Evolutionary conservation across 2,797 vertebrate species (phyloP), one percentile per base, ranked within the genome.

Genomic region (Astyanax mexicanus): DNA sequence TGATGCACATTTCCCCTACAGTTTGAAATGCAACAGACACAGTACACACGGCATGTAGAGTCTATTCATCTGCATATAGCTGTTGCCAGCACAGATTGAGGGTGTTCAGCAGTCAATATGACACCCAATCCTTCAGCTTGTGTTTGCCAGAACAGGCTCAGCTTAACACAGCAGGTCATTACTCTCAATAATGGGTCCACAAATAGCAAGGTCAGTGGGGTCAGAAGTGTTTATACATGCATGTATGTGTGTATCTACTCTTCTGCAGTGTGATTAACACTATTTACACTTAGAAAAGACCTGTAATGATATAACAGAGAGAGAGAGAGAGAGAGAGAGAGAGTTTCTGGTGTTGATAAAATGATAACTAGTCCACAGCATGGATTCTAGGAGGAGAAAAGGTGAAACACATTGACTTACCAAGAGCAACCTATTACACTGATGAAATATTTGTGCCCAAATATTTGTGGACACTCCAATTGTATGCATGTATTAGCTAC

Each of bases 141-240:
- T 77, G 85, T 90, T 91, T 91, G 90, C 91, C 11, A 86, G 86
- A 90, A 89, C 85, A 92, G 90, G 65, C 87, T 84, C 88, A 88
- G 89, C 91, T 92, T 90, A 92, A 93, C 91, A 92, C 71, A 78
- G 74, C 73, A 84, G 74, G 80, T 83, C 76, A 23, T 44, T 76
- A 83, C 49, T 89, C 87, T 91, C 89, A 89, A 90, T 93, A 91
- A 85, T 85, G 81, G 83, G 61, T 66, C 74, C 85, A 86, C 72
- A 90, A 93, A 93, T 92, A 91, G 91, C 92, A 90, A 88, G 89
- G 89, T 89, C 87, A 88, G 80, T 60, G 42, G 25, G 64, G 23
- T 66, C 58, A 51, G 51, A 37, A 27, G 21, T 71, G 42, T 23
- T 65, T 70, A 32, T 60, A 38, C 49, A 19, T 37, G 49, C 72